phyloP scores from a whole-genome alignment of 2,888 invertebrate species.

The Rhimphoctona megacephalus region DNA sequence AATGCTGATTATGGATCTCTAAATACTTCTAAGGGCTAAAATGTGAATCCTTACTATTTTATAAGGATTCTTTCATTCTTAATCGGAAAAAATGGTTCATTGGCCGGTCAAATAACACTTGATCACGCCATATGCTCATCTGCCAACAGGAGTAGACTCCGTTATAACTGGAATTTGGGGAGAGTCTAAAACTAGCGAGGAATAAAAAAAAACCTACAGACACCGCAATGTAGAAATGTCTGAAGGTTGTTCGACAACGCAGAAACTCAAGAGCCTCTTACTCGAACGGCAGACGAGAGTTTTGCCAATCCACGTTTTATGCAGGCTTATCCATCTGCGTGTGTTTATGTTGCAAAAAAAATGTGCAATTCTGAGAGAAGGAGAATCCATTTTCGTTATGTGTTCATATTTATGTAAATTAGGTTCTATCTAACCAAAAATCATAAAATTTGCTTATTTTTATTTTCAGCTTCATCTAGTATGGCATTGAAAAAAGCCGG shows the following conservation, averaged over 20 bases:
- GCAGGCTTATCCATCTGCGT: constrained; percentile 5
- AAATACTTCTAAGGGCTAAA: background rate
- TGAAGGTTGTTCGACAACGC: constrained; percentile 19
- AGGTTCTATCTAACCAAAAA: constrained; percentile 2
- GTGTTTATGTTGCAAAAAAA: background rate
- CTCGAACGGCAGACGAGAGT: background rate
- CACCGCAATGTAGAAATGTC: constrained; percentile 9
- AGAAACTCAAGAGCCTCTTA: constrained; percentile 11
- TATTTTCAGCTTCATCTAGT: background rate
- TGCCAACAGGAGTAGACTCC: background rate
- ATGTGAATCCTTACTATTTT: background rate
- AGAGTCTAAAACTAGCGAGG: background rate
- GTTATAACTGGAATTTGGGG: constrained; percentile 5
- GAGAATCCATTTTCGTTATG: background rate
- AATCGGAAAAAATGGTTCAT: constrained; percentile 14
- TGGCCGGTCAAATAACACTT: constrained; percentile 9
- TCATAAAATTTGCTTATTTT: background rate
- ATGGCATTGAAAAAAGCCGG: constrained; percentile 24
- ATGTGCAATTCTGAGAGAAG: background rate
- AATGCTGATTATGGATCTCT: too few relatives aligned
- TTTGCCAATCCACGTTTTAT: constrained; percentile 7
- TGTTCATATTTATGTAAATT: background rate
- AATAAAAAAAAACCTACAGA: constrained; percentile 10
- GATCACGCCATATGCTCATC: constrained; percentile 16
- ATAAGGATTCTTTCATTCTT: background rate